Conservation (phyloP, 2,888 invertebrate genomes). For the Strigamia transsilvanica region DNA sequence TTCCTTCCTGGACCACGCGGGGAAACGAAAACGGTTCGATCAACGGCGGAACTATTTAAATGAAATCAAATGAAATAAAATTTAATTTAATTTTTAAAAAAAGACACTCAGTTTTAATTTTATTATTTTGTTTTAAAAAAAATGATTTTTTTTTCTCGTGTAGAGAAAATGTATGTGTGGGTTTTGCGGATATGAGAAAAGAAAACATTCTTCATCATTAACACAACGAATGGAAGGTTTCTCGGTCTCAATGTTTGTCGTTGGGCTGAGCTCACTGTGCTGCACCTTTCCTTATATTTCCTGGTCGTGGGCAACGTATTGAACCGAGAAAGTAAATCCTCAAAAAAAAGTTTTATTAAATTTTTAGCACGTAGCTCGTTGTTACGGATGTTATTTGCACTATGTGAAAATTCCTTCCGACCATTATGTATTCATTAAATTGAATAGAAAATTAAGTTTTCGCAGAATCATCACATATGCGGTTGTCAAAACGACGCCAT, state of each 20-base stretch:
- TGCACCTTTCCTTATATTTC: background rate
- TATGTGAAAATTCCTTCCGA: background rate
- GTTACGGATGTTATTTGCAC: no score
- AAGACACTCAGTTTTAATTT: background rate
- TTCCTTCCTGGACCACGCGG: constrained; percentile 56
- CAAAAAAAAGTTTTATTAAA: no score
- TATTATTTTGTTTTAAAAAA: no score
- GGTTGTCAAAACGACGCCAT: background rate
- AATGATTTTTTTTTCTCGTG: no score
- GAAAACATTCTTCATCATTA: constrained; percentile 25
- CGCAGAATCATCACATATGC: background rate
- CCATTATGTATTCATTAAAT: background rate
- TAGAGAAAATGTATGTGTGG: no score
- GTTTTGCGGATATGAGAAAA: background rate
- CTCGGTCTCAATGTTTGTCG: background rate
- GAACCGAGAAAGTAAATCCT: no score
- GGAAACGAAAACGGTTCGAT: constrained; percentile 56
- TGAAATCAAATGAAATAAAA: background rate
- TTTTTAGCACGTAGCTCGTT: no score
- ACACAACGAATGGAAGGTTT: background rate
- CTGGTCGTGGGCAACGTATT: background rate
- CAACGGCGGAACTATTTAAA: constrained; percentile 55
- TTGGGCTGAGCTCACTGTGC: background rate
- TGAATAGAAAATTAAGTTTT: constrained; percentile 3
- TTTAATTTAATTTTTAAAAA: background rate